These are phyloP conservation scores for Silurus meridionalis DNA, from an alignment of 2,113 vertebrate genomes.

Conservation along the genomic window DNA sequence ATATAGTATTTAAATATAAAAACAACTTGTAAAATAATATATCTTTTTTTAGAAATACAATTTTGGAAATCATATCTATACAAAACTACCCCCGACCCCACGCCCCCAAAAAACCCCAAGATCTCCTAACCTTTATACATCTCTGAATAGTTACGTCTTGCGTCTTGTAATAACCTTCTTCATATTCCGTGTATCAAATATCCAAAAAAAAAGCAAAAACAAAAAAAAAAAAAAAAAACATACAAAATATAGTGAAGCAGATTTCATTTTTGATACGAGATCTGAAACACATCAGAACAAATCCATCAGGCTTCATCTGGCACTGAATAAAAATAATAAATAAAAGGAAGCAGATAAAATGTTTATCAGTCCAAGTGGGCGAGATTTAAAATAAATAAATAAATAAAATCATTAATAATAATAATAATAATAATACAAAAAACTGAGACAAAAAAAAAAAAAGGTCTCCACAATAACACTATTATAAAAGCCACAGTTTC, in stretches of 20 bases:
- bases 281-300: conserved; percentile 2
- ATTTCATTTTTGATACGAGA: background rate
- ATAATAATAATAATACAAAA: background rate
- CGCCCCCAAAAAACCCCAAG: too few relatives aligned
- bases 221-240: too few relatives aligned
- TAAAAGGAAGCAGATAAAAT: background rate
- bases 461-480: too few relatives aligned
- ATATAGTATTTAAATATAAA: too few relatives aligned
- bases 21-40: too few relatives aligned
- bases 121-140: background rate
- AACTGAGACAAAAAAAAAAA: background rate
- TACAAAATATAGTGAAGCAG: background rate
- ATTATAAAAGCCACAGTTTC: background rate
- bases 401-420: background rate
- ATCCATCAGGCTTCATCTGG: conserved; percentile 17
- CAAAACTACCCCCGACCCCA: too few relatives aligned
- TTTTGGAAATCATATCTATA: too few relatives aligned
- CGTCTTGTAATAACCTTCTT: background rate
- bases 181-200: background rate
- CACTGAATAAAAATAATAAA: background rate
- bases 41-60: too few relatives aligned
- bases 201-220: background rate
- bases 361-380: conserved; percentile 2
- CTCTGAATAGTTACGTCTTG: background rate
- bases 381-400: background rate